These are phyloP conservation scores for Styela plicata DNA, from an alignment of 23 tunicate genomes.

Conservation along the genomic window DNA sequence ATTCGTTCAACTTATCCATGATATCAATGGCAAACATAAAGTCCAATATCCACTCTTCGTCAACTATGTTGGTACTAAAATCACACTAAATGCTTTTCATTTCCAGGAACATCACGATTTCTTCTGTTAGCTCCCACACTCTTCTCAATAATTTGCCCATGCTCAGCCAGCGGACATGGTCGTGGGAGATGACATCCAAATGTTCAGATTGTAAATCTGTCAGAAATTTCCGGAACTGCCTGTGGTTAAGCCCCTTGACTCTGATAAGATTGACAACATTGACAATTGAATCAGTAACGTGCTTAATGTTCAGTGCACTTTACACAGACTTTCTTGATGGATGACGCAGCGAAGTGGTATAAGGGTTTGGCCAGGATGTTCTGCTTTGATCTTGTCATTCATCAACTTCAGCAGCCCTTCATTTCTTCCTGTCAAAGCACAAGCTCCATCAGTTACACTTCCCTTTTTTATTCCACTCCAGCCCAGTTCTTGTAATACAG, in stretches of 20 bases:
- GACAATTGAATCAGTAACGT: conserved; percentile 27
- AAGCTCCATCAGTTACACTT: conserved; percentile 52
- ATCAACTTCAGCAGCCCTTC: conserved; percentile 15
- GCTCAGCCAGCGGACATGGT: conserved; percentile 37
- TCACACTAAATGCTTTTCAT: too few relatives aligned
- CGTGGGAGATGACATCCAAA: conserved; percentile 29
- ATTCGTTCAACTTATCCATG: background rate
- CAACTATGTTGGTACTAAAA: too few relatives aligned
- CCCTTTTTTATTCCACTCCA: conserved; percentile 32
- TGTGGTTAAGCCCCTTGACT: conserved; percentile 34
- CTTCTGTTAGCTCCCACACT: conserved; percentile 41
- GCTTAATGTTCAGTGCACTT: conserved; percentile 14
- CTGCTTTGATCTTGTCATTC: conserved; percentile 40
- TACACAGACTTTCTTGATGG: conserved; percentile 41
- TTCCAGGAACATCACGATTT: too few relatives aligned
- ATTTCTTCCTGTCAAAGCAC: conserved; percentile 32
- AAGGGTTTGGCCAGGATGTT: conserved; percentile 7
- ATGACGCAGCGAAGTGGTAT: conserved; percentile 44
- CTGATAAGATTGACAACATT: conserved; percentile 39
- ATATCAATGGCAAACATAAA: background rate
- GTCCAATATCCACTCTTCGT: background rate
- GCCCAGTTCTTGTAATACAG: conserved; percentile 7
- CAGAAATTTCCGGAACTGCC: conserved; percentile 28
- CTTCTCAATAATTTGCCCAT: conserved; percentile 30
- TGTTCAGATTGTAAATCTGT: conserved; percentile 29